Conservation (phyloP, 1,140 invertebrate species). For the Cylas formicarius region DNA sequence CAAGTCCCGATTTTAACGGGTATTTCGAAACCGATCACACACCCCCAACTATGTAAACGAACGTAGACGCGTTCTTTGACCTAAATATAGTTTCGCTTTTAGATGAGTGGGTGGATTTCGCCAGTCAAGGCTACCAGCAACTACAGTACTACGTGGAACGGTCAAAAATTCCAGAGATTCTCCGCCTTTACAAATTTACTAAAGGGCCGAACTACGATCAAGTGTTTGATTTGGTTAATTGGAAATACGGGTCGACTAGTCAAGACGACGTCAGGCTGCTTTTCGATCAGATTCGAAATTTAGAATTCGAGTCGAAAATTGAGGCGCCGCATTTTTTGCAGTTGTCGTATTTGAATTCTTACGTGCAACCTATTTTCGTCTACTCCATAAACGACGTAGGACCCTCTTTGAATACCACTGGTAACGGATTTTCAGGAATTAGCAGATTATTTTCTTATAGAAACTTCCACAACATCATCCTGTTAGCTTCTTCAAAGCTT, state of each 20-base stretch:
- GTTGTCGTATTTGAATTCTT: constrained; percentile 39
- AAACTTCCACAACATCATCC: too few species aligned
- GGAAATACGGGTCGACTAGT: constrained; percentile 44
- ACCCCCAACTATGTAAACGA: constrained; percentile 20
- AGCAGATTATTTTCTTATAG: too few species aligned
- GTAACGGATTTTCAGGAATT: constrained; percentile 21
- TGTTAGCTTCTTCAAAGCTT: too few species aligned
- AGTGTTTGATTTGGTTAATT: constrained; percentile 45
- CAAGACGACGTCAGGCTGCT: constrained; percentile 34
- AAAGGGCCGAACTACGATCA: constrained; percentile 30
- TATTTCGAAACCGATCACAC: constrained; percentile 43
- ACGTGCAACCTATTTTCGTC: constrained; percentile 33
- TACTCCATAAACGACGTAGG: constrained; percentile 27
- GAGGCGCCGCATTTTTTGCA: constrained; percentile 42
- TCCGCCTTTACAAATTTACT: constrained; percentile 38
- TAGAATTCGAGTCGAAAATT: constrained; percentile 44
- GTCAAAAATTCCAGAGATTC: constrained; percentile 45
- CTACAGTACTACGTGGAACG: constrained; percentile 46
- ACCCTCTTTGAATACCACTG: constrained; percentile 23
- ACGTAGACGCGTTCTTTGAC: not conserved
- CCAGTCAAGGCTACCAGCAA: constrained; percentile 43
- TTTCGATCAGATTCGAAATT: constrained; percentile 39
- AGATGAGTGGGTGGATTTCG: constrained; percentile 47
- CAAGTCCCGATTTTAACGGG: constrained; percentile 52
- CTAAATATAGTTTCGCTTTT: constrained; percentile 15